Conservation (phyloP, 2,888 invertebrate species). For the Melinaea marsaeus region DNA sequence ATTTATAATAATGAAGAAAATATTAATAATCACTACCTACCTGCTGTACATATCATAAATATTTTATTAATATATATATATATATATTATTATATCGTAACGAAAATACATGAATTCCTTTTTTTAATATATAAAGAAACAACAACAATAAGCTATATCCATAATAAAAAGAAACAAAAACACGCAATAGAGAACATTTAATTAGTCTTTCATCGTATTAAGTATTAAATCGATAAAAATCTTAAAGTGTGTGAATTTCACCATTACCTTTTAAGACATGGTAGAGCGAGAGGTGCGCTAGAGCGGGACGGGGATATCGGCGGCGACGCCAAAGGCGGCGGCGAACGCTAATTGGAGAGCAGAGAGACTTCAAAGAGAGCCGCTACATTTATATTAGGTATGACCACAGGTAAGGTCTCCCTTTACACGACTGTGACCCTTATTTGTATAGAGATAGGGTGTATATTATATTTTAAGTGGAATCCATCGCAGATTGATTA, state of each 20-base stretch:
- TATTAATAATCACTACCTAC: too few species aligned
- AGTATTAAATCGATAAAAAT: conserved; percentile 26
- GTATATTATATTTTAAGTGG: conserved; percentile 9
- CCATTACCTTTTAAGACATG: conserved; percentile 24
- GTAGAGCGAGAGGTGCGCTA: conserved; percentile 30
- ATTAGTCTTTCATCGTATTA: conserved; percentile 25
- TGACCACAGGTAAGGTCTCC: conserved; percentile 25
- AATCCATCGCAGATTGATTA: conserved; percentile 63
- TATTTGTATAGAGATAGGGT: conserved; percentile 5
- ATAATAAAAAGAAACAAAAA: conserved; percentile 9
- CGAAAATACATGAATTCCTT: background rate
- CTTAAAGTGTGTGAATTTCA: conserved; percentile 29
- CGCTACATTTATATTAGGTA: conserved; percentile 75
- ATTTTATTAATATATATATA: too few species aligned
- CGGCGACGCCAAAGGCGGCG: conserved; percentile 76
- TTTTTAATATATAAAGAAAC: background rate
- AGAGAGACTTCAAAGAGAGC: conserved; percentile 68
- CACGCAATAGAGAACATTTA: conserved; percentile 24
- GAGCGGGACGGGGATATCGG: conserved; percentile 50
- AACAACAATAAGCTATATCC: background rate
- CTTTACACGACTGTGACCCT: conserved; percentile 7
- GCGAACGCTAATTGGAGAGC: conserved; percentile 74
- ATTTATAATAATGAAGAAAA: too few species aligned
- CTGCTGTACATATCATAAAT: too few species aligned
- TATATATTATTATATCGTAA: too few species aligned